Evolutionary conservation across 2,888 invertebrate genomes (phyloP).

Genomic region (Charanyca ferruginea): DNA sequence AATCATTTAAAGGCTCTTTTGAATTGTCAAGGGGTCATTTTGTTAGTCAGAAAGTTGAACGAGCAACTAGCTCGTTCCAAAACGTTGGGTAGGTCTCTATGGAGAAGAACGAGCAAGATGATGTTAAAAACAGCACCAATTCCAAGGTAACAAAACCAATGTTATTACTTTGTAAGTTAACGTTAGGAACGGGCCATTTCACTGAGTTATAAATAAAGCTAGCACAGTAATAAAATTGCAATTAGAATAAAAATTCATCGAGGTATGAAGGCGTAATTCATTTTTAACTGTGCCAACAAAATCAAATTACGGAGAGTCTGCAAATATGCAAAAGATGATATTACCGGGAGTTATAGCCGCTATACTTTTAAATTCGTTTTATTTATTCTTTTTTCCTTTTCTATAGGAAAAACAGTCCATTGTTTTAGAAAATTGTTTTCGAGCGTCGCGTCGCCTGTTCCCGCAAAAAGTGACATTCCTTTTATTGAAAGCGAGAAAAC

Average conservation of each 20-base stretch:
- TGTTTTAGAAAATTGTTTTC: conserved; percentile 50
- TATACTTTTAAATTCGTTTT: conserved; percentile 35
- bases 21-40: too few species aligned
- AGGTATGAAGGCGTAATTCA: conserved; percentile 10
- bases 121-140: not conserved
- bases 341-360: conserved; percentile 24
- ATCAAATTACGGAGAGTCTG: conserved; percentile 22
- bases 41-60: too few species aligned
- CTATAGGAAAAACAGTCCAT: conserved; percentile 22
- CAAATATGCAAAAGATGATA: conserved; percentile 49
- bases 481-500: conserved; percentile 55
- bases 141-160: not conserved
- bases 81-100: too few species aligned
- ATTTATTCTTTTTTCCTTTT: conserved; percentile 20
- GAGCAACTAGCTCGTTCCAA: too few species aligned
- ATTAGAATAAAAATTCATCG: conserved; percentile 16
- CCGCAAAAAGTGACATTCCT: conserved; percentile 43
- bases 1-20: too few species aligned
- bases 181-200: not conserved
- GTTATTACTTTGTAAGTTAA: not conserved
- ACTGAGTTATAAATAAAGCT: too few species aligned
- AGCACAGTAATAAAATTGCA: not conserved
- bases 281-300: conserved; percentile 29
- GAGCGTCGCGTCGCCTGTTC: conserved; percentile 18
- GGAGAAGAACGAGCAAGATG: not conserved